Base-by-base conservation (phyloP, 2,797 vertebrate genomes). In the Enoplosus armatus region DNA sequence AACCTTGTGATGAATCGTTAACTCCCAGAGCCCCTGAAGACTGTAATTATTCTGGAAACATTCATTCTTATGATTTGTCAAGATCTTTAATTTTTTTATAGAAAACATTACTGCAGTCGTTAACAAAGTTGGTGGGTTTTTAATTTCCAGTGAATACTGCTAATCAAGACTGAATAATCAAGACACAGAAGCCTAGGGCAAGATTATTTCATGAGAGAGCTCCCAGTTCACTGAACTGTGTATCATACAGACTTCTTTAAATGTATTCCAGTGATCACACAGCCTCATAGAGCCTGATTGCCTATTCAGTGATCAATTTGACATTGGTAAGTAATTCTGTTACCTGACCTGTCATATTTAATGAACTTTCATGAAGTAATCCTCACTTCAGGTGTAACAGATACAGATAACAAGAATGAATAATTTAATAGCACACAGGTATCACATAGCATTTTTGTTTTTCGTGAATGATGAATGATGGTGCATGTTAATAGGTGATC, bases 401-500 rank as follows among this genome's bases (percentile, higher is more conserved):
- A 70, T 29, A 29, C 45, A 60, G 39, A 72, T 41, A 31, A 70
- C 64, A 26, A 43, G 2, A 54, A 43, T 86, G 16, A 86, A 89
- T 89, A 51, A 89, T 88, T 74, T 4, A 89, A 37, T 4, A 56
- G 72, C 4, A 33, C 29, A 63, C 27, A 68, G 55, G 76, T 75
- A 37, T 91, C 82, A 79, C 56, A 43, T 68, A 55, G 47, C 71
- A 47, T 67, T 77, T 72, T 22, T 72, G 67, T 72, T 77, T 64
- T 63, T 77, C 60, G 86, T 90, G 72, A 83, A 86, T 75, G 59
- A 76, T 72, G 61, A 69, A 77, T 69, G 48, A 61, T 50, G 20
- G 37, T 82, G 56, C 61, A 78, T 87, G 69, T 70, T 86, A 75
- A 82, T 48, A 55, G 56, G 27, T 6, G 45, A 73, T 75, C 63